Evolutionary conservation across 2,888 invertebrate genomes (phyloP).

Genomic region (Patella depressa): DNA sequence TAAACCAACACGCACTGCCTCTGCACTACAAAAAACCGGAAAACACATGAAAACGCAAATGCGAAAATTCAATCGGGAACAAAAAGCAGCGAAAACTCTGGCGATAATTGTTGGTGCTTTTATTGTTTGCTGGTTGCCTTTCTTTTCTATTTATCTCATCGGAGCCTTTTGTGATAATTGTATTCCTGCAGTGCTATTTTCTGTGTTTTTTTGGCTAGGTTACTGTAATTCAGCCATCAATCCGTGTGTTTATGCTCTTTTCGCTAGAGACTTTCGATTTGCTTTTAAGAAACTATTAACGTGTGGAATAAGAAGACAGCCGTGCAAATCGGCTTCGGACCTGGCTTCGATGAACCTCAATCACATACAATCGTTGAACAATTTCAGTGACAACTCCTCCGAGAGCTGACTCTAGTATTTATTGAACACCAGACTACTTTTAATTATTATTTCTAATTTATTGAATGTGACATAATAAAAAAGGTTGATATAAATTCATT

Average conservation of each 20-base stretch:
- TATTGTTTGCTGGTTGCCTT: constrained; percentile 96
- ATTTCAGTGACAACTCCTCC: constrained; percentile 21
- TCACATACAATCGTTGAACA: constrained; percentile 14
- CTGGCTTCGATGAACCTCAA: constrained; percentile 19
- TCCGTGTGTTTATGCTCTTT: constrained; percentile 93
- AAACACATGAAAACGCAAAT: constrained; percentile 89
- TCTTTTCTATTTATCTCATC: constrained; percentile 94
- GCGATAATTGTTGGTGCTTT: constrained; percentile 98
- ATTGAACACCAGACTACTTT: too few relatives aligned
- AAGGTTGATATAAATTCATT: too few relatives aligned
- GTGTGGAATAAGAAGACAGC: constrained; percentile 32
- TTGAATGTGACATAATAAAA: too few relatives aligned
- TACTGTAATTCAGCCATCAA: constrained; percentile 98
- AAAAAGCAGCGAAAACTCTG: constrained; percentile 95
- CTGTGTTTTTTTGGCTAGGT: constrained; percentile 95
- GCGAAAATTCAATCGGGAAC: constrained; percentile 88
- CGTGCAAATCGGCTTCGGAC: constrained; percentile 19
- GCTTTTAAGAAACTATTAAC: constrained; percentile 91
- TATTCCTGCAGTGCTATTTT: constrained; percentile 85
- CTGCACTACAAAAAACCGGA: constrained; percentile 32
- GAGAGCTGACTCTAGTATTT: constrained; percentile 18
- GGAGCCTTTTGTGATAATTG: constrained; percentile 85
- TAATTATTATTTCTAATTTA: too few relatives aligned
- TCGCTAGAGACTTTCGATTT: constrained; percentile 94
- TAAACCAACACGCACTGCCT: constrained; percentile 12